A percentile compares a stretch with the other conserved stretches of the same genome.
phyloP scores from a whole-genome alignment of 2,797 vertebrate species.

The Myripristis jacobus region DNA sequence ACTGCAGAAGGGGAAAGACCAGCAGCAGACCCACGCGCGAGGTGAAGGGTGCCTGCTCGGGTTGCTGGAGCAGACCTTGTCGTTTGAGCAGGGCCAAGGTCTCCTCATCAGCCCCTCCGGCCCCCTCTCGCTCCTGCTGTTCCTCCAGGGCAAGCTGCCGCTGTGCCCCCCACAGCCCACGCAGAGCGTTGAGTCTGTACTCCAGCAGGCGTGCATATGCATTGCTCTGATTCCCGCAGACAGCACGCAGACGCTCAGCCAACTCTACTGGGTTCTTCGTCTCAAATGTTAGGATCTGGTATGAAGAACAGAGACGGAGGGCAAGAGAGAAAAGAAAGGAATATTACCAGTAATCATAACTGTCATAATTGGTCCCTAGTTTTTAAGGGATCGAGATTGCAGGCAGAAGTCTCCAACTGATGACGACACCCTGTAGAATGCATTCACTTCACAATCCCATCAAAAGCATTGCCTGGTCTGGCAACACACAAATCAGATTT shows the following conservation, averaged over 20 bases:
- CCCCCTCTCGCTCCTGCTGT: conserved; percentile 86
- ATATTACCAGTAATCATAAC: neutral
- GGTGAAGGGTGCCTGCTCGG: conserved; percentile 96
- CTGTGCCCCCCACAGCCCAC: conserved; percentile 98
- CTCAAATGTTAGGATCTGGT: conserved; percentile 96
- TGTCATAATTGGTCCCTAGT: neutral
- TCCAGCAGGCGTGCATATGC: conserved; percentile 97
- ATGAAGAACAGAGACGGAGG: conserved; percentile 10
- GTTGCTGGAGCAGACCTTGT: conserved; percentile 94
- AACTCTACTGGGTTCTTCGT: conserved; percentile 96
- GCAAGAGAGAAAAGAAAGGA: neutral
- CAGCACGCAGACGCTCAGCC: conserved; percentile 93
- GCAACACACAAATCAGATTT: conserved; percentile 38
- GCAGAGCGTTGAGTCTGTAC: conserved; percentile 96
- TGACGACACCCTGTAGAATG: conserved; percentile 5
- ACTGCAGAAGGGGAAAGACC: conserved; percentile 98
- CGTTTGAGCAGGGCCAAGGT: conserved; percentile 94
- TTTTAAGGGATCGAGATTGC: neutral
- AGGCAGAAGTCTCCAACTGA: neutral
- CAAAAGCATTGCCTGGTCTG: conserved; percentile 17
- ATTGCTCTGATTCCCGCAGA: conserved; percentile 99
- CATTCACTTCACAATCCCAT: neutral
- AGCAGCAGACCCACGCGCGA: conserved; percentile 95
- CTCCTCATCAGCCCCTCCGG: conserved; percentile 92
- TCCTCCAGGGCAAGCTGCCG: conserved; percentile 88